A percentile compares a stretch with the other conserved stretches of the same genome.
Evolutionary conservation across 2,888 invertebrate species (phyloP).

Genomic region (Drosophila yooni): DNA sequence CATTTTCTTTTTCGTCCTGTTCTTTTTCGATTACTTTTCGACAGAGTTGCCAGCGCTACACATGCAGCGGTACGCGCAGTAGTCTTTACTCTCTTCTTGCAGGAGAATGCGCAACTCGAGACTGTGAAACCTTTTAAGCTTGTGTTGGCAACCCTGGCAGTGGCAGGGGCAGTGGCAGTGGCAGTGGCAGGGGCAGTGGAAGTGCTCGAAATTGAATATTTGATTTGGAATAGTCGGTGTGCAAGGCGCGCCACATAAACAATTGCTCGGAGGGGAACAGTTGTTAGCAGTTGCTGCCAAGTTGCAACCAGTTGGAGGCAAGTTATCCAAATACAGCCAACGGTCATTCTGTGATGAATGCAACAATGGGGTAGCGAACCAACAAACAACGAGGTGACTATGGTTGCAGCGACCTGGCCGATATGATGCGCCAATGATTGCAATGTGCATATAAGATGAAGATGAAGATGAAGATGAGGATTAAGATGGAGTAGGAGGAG

Average conservation of each 20-base stretch:
- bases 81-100: background rate
- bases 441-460: conserved; percentile 26
- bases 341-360: background rate
- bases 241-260: conserved; percentile 30
- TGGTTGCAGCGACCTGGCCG: conserved; percentile 36
- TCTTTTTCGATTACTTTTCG: conserved; percentile 31
- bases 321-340: conserved; percentile 34
- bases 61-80: conserved; percentile 10
- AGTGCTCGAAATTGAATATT: conserved; percentile 65
- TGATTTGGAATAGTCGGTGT: conserved; percentile 49
- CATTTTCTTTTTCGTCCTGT: background rate
- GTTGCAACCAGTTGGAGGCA: conserved; percentile 22
- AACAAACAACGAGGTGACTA: background rate
- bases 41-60: conserved; percentile 37
- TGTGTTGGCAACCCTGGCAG: conserved; percentile 14
- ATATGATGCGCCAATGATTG: conserved; percentile 59
- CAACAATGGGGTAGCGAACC: background rate
- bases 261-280: conserved; percentile 15
- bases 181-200: background rate
- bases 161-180: background rate
- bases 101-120: background rate
- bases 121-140: background rate
- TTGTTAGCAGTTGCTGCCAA: conserved; percentile 18
- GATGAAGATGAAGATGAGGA: background rate
- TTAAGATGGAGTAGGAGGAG: background rate